Base-by-base conservation (phyloP, 2,888 invertebrate genomes). In the Philereme vetulata region DNA sequence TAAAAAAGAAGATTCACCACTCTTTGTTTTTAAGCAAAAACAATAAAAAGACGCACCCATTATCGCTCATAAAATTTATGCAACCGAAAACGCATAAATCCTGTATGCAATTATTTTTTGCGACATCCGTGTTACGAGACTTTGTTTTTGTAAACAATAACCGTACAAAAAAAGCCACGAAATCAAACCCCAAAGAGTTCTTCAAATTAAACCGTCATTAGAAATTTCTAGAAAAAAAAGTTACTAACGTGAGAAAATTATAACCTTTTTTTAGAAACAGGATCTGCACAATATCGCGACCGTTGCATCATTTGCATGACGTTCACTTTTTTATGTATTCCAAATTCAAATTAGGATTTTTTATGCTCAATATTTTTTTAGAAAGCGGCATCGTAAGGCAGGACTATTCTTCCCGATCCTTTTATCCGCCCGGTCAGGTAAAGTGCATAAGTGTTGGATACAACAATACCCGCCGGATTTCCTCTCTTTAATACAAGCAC, bases 171-270 rank as follows among this genome's bases (percentile, higher is more conserved):
- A 89, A 90, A 86, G 80, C 69, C 75, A 67, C 67, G 76, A 81
- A 89, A 88, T 88, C 90, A 92, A 92, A 91, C 92, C 91, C 91
- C 90, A 90, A 87, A 92, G 91, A 81, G 87, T 82, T 86, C 90
- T 91, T 86, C 91, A 92, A 92, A 92, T 92, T 92, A 91, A 92
- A 92, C 80, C 85, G 78, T 88, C 90, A 86, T 92, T 92, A 90
- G 81, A 90, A 85, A 84, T 82, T 85, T 88, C 75, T 74, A 78
- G 83, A 87, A 86, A 81, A 81, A 77, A 68, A 56, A 58, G 5
- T 62, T 70, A 82, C 82, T 90, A 90, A 92, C 90, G 91, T 91
- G 91, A 90, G 92, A 92, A 90, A 88, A 92, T 92, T 90, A 92
- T 87, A 84, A 71, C 72, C 65, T 60, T 57, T 65, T 80, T 86